These are phyloP conservation scores for Salarias fasciatus DNA, from an alignment of 2,797 vertebrate species.

Conservation along the genomic window DNA sequence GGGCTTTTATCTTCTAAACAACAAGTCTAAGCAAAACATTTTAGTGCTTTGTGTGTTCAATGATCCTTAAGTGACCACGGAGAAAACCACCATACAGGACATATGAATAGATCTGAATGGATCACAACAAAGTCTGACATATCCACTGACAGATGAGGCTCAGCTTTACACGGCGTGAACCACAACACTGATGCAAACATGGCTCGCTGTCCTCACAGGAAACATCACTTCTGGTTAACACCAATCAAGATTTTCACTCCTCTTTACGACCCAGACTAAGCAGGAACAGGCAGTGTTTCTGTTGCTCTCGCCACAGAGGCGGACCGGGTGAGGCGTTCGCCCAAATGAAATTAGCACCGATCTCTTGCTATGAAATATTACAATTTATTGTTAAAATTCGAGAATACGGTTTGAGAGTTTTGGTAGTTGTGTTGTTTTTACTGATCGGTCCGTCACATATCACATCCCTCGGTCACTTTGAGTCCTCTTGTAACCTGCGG, in stretches of 20 bases:
- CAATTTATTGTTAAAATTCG: constrained; percentile 18
- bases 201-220: constrained; percentile 59
- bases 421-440: no score
- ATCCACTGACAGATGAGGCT: constrained; percentile 68
- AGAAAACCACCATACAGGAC: constrained; percentile 66
- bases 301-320: constrained; percentile 35
- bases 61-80: constrained; percentile 71
- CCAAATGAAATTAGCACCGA: constrained; percentile 40
- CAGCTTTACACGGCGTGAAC: constrained; percentile 63
- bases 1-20: constrained; percentile 74
- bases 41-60: constrained; percentile 66
- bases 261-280: constrained; percentile 64
- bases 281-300: constrained; percentile 60
- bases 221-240: constrained; percentile 60
- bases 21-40: constrained; percentile 68
- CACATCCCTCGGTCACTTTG: constrained; percentile 27
- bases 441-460: constrained; percentile 14
- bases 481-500: constrained; percentile 35
- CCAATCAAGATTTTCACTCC: constrained; percentile 61
- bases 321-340: constrained; percentile 39
- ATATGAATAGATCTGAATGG: constrained; percentile 65
- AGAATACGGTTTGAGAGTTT: no score
- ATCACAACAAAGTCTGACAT: constrained; percentile 69
- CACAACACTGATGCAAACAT: constrained; percentile 75
- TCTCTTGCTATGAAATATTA: constrained; percentile 17